Evolutionary conservation across 2,113 vertebrate genomes (phyloP), one percentile per base, ranked within the genome.

Genomic region (Scatophagus argus): DNA sequence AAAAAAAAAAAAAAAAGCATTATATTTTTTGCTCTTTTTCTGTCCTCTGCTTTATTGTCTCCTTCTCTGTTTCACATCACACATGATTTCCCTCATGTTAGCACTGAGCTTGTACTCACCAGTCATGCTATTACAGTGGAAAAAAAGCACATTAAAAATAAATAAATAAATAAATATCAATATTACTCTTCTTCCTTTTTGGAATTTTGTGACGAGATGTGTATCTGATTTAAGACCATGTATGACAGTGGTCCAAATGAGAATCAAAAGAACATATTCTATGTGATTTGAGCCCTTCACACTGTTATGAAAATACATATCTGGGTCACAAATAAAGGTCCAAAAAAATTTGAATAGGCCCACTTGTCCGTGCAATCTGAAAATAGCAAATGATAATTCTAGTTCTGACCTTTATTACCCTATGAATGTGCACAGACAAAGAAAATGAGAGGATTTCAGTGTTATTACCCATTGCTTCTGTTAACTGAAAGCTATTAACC

Each of bases 1-100:
- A 87, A 75, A 68, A 52, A n/a, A n/a, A 36, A 92, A 87, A 75
- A 70, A 59, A 87, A 75, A 68, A 52, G 43, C 31, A 41, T 31
- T 25, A 85, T 82, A 86, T 87, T 80, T 87, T 79, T 81, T 58
- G 66, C 39, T 67, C 47, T 69, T 25, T 70, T 41, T 75, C 25
- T 69, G 62, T 73, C 73, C 46, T 74, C 59, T 81, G 23, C 46
- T 65, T 74, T 81, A 31, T 72, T 64, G 49, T 62, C 25, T 59
- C 29, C 31, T 56, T 64, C 38, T 67, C 25, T 36, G 5, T 77
- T 61, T 72, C 55, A 31, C 46, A 43, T 63, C 54, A 39, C 54
- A 66, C 4, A 39, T 58, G 54, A 49, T 66, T 80, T 51, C 62
- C 23, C 32, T 39, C 16, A 32, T n/a, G 49, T 38, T 21, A 13